phyloP scores from a whole-genome alignment of 2,113 vertebrate genomes.

The Daubentonia madagascariensis region DNA sequence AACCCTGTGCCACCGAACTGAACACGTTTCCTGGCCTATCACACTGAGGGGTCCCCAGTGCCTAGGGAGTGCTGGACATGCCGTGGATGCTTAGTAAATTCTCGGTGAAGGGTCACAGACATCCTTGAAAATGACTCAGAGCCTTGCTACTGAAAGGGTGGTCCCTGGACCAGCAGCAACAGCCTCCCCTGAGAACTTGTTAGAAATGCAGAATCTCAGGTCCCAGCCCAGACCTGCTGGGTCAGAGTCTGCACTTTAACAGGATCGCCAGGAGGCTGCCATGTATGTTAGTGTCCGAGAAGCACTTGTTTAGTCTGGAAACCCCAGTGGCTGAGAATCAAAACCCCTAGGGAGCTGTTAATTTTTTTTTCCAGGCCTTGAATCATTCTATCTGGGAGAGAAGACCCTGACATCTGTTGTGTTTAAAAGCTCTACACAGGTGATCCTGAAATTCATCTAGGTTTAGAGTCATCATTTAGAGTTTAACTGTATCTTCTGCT shows the following conservation, averaged over 20 bases:
- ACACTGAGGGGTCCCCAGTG: fast-evolving
- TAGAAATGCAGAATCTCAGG: not conserved
- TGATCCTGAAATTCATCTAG: not conserved
- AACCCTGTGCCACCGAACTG: not conserved
- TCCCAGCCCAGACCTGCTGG: not conserved
- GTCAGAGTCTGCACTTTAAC: not conserved
- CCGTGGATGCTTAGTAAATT: not conserved
- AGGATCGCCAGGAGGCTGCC: not conserved
- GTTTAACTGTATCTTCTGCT: not conserved
- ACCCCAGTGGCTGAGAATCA: not conserved
- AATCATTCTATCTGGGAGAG: not conserved
- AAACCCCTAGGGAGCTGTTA: not conserved
- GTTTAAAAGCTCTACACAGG: not conserved
- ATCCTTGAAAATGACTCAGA: not conserved
- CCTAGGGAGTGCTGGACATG: fast-evolving
- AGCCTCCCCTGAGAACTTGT: not conserved
- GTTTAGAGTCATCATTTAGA: not conserved
- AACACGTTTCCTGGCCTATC: not conserved
- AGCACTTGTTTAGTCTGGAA: not conserved
- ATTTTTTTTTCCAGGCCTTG: not conserved
- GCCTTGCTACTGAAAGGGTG: not conserved
- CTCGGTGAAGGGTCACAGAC: not conserved
- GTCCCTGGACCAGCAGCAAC: not conserved
- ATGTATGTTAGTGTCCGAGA: not conserved
- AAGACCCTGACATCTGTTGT: not conserved